Evolutionary conservation across 64 coral and sea anemone genomes (phyloP).

Genomic region (Cladopsammia gracilis): DNA sequence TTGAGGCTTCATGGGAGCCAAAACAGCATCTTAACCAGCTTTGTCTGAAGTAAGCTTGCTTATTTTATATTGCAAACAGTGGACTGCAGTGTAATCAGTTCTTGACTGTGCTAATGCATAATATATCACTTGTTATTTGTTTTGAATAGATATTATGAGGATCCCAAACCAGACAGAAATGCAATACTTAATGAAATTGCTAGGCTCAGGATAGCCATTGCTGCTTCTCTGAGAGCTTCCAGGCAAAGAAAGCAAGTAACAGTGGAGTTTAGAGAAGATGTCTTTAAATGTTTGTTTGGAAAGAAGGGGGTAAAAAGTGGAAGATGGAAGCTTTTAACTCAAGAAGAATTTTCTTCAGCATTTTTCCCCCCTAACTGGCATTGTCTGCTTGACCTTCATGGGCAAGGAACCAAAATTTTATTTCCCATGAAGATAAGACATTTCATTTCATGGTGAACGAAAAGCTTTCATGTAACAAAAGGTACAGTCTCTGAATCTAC

Average conservation of each 20-base stretch:
- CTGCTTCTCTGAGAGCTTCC: constrained; percentile 32
- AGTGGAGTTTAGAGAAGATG: constrained; percentile 64
- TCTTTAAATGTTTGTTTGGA: constrained; percentile 51
- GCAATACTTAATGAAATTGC: constrained; percentile 59
- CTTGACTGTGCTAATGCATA: not conserved
- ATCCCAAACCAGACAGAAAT: constrained; percentile 64
- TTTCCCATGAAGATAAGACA: constrained; percentile 17
- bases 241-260: constrained; percentile 43
- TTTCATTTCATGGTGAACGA: constrained; percentile 22
- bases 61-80: not conserved
- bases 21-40: constrained; percentile 51
- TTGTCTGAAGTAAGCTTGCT: constrained; percentile 67
- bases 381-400: constrained; percentile 59
- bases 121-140: constrained; percentile 39
- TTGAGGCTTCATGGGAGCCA: constrained; percentile 69
- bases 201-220: constrained; percentile 51
- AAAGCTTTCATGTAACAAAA: not conserved
- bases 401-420: constrained; percentile 29
- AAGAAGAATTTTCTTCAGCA: constrained; percentile 30
- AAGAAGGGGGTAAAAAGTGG: constrained; percentile 21
- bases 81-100: too few relatives aligned
- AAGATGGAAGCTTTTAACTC: constrained; percentile 35
- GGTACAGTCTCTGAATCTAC: constrained; percentile 29
- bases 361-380: constrained; percentile 51
- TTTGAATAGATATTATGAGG: constrained; percentile 70